Evolutionary conservation across 2,797 vertebrate species (phyloP), one percentile per base, ranked within the genome.

Genomic region (Antrozous pallidus): DNA sequence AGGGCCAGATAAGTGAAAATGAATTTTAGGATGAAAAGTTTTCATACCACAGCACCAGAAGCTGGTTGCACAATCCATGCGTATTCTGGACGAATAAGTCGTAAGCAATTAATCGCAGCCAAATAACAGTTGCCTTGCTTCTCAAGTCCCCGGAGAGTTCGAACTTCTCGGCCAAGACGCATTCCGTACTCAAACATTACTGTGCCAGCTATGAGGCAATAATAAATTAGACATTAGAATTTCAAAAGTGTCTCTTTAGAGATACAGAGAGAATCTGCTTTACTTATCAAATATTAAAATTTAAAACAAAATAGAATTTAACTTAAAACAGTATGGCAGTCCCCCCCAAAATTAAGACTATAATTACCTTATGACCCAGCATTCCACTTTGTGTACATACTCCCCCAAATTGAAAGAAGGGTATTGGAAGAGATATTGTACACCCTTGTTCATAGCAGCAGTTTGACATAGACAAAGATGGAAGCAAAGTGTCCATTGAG

Each of bases 101-200:
- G 98, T 38, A 99, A 98, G 94, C 99, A 99, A 98, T 99, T 99
- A 47, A 99, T 98, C 45, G 99, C 99, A 0, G 99, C 98, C 56
- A 99, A 98, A 95, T 99, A 99, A 91, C 99, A 99, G 97, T 99
- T 99, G 0, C 99, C 99, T 98, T 99, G 99, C 51, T 99, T 99
- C 98, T 99, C 99, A 4, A 99, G 98, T 18, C 99, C 99, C 0
- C 97, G 95, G 0, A 98, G 98, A 0, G 99, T 99, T 5, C 99
- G 98, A 4, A 99, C 99, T 96, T 99, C 99, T 51, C 99, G 98
- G 89, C 99, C 99, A 49, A 99, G 98, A 54, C 99, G 98, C 98
- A 99, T 99, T 26, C 99, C 99, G 0, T 99, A 99, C 96, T 99
- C 99, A 47, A 99, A 99, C 99, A 99, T 99, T 97, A 99, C 99